Evolutionary conservation across 2,113 vertebrate species (phyloP).

Genomic region (Hemicordylus capensis): DNA sequence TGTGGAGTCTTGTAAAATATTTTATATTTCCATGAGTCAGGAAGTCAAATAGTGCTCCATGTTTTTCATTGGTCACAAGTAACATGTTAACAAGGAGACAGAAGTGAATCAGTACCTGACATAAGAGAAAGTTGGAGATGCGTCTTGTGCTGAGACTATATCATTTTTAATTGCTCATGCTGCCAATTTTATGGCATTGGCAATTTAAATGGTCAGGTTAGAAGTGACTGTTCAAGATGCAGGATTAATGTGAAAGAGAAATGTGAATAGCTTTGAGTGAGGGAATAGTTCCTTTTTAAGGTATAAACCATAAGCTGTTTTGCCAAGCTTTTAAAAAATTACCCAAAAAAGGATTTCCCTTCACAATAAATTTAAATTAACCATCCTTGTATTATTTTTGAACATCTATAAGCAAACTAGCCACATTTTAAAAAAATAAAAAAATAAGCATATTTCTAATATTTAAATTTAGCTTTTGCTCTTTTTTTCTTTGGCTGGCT

Average conservation of each 20-base stretch:
- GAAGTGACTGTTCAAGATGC: not conserved
- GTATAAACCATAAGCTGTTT: not conserved
- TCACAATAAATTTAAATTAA: not conserved
- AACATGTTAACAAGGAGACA: not conserved
- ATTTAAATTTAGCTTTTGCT: not conserved
- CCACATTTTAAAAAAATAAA: not conserved
- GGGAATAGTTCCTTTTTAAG: not conserved
- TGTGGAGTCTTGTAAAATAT: not conserved
- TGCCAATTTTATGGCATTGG: not conserved
- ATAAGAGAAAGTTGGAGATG: not conserved
- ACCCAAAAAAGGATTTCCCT: not conserved
- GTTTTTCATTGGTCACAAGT: not conserved
- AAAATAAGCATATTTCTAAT: not conserved
- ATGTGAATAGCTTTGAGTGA: not conserved
- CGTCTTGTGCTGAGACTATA: not conserved
- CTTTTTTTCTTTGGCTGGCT: not conserved
- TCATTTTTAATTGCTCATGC: not conserved
- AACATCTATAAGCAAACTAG: not conserved
- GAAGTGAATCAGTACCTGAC: not conserved
- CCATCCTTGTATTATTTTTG: not conserved
- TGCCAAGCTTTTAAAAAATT: not conserved
- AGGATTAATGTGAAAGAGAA: not conserved
- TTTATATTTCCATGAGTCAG: not conserved
- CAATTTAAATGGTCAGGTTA: not conserved
- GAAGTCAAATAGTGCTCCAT: not conserved